Conservation (phyloP, 2,888 invertebrate genomes). For the Elysia crispata region DNA sequence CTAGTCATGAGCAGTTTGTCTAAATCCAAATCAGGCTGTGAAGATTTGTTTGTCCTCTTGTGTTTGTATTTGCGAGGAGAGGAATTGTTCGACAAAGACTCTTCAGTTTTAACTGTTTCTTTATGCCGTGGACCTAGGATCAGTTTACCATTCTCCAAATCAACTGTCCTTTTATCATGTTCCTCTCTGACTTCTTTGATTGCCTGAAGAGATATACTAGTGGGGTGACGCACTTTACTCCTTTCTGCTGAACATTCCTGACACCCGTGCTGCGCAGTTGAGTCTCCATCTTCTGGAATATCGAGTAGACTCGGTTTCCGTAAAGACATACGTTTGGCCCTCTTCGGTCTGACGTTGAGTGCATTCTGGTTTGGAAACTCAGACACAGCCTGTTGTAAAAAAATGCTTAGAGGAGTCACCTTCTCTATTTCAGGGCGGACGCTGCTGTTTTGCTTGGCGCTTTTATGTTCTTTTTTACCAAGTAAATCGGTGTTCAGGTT, state of each 20-base stretch:
- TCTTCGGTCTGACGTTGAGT: slow-evolving; percentile 36
- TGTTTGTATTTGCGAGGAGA: neutral
- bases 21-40: neutral
- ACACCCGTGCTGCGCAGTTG: neutral
- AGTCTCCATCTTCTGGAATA: slow-evolving; percentile 43
- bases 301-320: slow-evolving; percentile 35
- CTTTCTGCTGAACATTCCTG: neutral
- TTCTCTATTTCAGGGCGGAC: neutral
- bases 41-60: neutral
- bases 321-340: slow-evolving; percentile 44
- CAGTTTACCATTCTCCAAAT: neutral
- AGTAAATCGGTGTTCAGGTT: neutral
- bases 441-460: neutral
- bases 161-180: neutral
- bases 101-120: neutral
- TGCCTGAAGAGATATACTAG: neutral
- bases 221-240: neutral
- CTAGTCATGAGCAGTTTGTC: neutral
- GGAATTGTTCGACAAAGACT: too few species aligned
- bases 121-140: neutral
- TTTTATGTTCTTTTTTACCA: neutral
- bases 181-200: neutral
- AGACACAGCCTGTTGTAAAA: slow-evolving; percentile 2
- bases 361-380: neutral
- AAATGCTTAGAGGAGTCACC: neutral